Conservation (phyloP, 2,113 vertebrate genomes). For the Chlorodrepanis virens region DNA sequence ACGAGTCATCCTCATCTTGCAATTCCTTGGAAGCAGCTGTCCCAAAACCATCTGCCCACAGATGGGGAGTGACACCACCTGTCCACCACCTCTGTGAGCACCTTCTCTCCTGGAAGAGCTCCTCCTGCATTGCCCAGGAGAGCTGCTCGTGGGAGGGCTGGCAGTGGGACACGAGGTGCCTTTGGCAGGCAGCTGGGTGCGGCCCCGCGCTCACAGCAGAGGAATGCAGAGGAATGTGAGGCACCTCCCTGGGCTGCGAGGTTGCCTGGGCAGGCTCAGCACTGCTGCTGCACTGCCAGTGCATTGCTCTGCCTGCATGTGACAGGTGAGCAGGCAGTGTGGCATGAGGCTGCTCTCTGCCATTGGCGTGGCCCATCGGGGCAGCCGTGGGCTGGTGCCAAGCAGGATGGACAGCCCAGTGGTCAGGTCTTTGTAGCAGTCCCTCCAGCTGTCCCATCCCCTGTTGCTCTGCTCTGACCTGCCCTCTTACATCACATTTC, state of each 20-base stretch:
- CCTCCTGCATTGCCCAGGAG: background rate
- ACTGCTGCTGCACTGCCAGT: accelerated
- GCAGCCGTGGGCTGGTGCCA: background rate
- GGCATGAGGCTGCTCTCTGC: background rate
- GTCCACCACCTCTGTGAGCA: background rate
- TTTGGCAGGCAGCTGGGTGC: background rate
- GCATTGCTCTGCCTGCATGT: background rate
- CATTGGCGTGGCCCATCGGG: accelerated
- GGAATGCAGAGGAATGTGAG: background rate
- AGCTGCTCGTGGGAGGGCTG: background rate
- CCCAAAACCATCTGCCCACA: background rate
- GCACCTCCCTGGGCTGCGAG: background rate
- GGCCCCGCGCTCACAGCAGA: background rate
- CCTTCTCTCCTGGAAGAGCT: background rate
- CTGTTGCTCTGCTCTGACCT: background rate
- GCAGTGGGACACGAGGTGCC: accelerated
- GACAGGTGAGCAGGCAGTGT: background rate
- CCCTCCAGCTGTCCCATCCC: background rate
- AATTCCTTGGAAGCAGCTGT: background rate
- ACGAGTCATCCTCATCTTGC: background rate
- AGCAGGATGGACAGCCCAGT: background rate
- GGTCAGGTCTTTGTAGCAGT: background rate
- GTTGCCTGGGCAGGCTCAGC: background rate
- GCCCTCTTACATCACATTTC: background rate
- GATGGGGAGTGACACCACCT: background rate